phyloP scores from a whole-genome alignment of 2,113 vertebrate species.

The Junco hyemalis region DNA sequence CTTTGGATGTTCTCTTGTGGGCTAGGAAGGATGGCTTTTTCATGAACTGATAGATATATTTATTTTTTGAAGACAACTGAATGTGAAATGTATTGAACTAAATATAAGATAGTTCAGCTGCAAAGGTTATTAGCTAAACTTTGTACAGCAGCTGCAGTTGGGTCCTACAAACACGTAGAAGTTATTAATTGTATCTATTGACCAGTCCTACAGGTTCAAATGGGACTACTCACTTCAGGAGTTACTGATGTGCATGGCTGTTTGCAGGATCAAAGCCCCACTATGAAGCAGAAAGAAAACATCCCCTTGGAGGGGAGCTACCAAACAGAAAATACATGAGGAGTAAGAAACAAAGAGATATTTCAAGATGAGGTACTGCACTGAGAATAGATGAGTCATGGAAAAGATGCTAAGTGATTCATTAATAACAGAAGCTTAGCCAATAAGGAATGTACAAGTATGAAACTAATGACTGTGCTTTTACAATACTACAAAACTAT shows the following conservation, averaged over 20 bases:
- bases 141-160: background rate
- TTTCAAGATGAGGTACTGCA: conserved; percentile 46
- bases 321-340: conserved; percentile 7
- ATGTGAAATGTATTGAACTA: background rate
- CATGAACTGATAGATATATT: background rate
- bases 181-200: background rate
- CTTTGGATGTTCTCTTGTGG: background rate
- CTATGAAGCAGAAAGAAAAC: conserved; percentile 15
- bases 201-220: background rate
- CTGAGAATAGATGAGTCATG: conserved; percentile 60
- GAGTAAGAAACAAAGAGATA: conserved; percentile 36
- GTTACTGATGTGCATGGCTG: background rate
- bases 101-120: background rate
- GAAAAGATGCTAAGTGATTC: conserved; percentile 60
- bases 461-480: conserved; percentile 49
- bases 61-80: background rate
- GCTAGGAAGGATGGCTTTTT: background rate
- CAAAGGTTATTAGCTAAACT: background rate
- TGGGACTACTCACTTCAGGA: background rate
- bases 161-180: background rate
- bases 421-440: conserved; percentile 43
- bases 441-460: conserved; percentile 39
- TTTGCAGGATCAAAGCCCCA: background rate
- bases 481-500: conserved; percentile 48
- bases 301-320: conserved; percentile 9